phyloP scores from a whole-genome alignment of 2,888 invertebrate genomes.

The Laothoe populi region DNA sequence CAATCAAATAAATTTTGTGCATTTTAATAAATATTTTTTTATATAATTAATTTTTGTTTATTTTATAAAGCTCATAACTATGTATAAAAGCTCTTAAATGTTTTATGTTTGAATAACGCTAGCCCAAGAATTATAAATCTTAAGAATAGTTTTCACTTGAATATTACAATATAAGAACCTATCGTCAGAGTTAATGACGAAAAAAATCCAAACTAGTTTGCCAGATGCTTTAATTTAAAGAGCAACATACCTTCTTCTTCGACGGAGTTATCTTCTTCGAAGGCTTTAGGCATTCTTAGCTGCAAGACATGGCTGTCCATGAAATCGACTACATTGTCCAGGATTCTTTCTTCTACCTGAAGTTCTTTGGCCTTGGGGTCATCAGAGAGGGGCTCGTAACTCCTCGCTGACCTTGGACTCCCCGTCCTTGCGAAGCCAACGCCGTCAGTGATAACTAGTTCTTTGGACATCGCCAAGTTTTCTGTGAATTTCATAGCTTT shows the following conservation, averaged over 20 bases:
- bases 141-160: background rate
- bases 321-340: slow-evolving; percentile 78
- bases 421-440: slow-evolving; percentile 73
- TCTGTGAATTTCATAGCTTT: slow-evolving; percentile 79
- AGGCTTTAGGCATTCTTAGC: slow-evolving; percentile 76
- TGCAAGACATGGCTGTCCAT: slow-evolving; percentile 73
- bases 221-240: background rate
- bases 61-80: too few relatives aligned
- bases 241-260: slow-evolving; percentile 75
- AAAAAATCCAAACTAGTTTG: background rate
- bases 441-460: slow-evolving; percentile 69
- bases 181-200: background rate
- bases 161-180: background rate
- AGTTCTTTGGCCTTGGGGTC: slow-evolving; percentile 74
- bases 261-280: slow-evolving; percentile 73
- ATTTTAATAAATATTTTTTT: too few relatives aligned
- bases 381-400: slow-evolving; percentile 72
- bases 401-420: slow-evolving; percentile 72
- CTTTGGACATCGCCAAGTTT: slow-evolving; percentile 74
- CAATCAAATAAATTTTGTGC: too few relatives aligned
- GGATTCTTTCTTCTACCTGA: slow-evolving; percentile 74
- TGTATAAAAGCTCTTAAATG: too few relatives aligned
- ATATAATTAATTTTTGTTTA: too few relatives aligned
- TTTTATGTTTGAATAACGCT: too few relatives aligned
- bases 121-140: too few relatives aligned